Evolutionary conservation across 2,113 vertebrate genomes (phyloP), one percentile per base, ranked within the genome.

Genomic region (Tringa solitaria): DNA sequence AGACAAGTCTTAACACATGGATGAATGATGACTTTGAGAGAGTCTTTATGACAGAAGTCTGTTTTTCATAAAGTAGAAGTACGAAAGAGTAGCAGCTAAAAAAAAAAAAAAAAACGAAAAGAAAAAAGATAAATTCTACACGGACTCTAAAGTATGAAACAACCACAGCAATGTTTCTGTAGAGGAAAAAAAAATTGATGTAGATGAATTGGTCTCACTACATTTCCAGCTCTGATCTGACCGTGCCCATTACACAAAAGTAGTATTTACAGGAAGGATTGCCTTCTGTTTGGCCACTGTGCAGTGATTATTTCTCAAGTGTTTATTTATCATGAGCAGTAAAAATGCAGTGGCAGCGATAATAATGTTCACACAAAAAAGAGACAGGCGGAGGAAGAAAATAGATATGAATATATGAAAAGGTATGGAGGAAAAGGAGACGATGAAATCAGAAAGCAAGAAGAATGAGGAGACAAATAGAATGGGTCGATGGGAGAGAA

Each of bases 1-100:
- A 78, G 64, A 78, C 28, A 74, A 79, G 4, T 91, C 86, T 84
- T 91, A 93, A 60, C 74, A 86, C 39, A 59, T 39, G 60, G 93
- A 94, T 96, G 76, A 95, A 93, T 92, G 48, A 96, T 93, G 87
- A 95, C 93, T 97, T 94, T 93, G 84, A 97, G 69, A 90, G 24
- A 79, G n/a, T 79, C 75, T 90, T 87, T 87, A 77, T 90, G 72
- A 88, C 88, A 86, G 87, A 91, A 92, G 45, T 48, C 74, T 92
- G 51, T 93, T 95, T 95, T 82, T 96, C 78, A 93, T 86, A 84
- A 93, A 96, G 76, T 54, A 74, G 17, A 74, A 67, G 35, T 82
- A 90, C 6, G 3, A 95, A 93, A 96, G 74, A 88, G 14, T 54
- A 81, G 51, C 19, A 72, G 37, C 30, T 89, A 46, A 68, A 96